Evolutionary conservation across 1,140 invertebrate genomes (phyloP).

Genomic region (Eubasilissa regina): DNA sequence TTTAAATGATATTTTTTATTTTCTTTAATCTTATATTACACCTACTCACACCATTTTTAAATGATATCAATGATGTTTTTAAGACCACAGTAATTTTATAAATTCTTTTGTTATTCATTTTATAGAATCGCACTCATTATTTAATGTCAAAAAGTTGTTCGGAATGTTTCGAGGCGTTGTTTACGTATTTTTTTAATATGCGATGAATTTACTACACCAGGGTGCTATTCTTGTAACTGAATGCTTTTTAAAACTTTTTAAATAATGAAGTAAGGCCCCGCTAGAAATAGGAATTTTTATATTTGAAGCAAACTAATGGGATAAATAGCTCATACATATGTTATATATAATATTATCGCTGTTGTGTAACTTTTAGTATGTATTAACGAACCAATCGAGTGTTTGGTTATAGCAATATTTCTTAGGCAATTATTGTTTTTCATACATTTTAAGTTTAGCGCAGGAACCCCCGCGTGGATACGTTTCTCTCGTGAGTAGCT

Average conservation of each 20-base stretch:
- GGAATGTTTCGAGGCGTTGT: not conserved
- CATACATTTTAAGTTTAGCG: slow-evolving; percentile 1
- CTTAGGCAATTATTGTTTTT: slow-evolving; percentile 28
- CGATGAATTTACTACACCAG: slow-evolving; percentile 31
- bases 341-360: no score
- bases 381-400: slow-evolving; percentile 1
- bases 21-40: no score
- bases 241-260: not conserved
- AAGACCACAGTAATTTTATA: no score
- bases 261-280: not conserved
- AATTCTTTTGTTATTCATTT: no score
- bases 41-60: no score
- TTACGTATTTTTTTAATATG: slow-evolving; percentile 18
- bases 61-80: no score
- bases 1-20: not conserved
- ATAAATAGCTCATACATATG: no score
- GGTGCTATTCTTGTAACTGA: slow-evolving; percentile 7
- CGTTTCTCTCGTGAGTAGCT: not conserved
- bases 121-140: not conserved
- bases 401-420: slow-evolving; percentile 35
- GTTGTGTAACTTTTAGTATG: not conserved
- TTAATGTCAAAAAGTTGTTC: not conserved
- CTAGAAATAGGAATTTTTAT: not conserved
- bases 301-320: no score
- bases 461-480: not conserved